Evolutionary conservation across 2,113 vertebrate species (phyloP).

Genomic region (Zeus faber): DNA sequence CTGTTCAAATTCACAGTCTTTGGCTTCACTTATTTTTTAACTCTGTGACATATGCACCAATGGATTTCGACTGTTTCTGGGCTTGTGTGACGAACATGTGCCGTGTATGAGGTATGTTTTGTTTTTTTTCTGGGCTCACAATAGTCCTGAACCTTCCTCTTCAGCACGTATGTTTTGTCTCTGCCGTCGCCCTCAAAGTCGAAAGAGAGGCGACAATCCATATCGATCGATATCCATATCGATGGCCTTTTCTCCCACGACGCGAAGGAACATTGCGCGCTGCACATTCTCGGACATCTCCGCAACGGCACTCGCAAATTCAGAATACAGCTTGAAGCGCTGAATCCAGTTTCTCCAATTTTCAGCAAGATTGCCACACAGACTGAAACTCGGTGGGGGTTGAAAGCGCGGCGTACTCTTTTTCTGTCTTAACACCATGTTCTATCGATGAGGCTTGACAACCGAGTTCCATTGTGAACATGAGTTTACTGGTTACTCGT

Average conservation of each 20-base stretch:
- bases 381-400: too few relatives aligned
- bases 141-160: conserved; percentile 6
- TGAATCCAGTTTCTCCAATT: not conserved
- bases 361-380: too few relatives aligned
- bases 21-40: conserved; percentile 23
- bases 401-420: too few relatives aligned
- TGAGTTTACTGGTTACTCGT: too few relatives aligned
- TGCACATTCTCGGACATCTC: too few relatives aligned
- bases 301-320: too few relatives aligned
- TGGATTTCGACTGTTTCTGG: not conserved
- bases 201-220: conserved; percentile 4
- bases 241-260: conserved; percentile 10
- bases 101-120: not conserved
- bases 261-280: not conserved
- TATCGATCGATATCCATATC: too few relatives aligned
- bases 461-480: too few relatives aligned
- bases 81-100: conserved; percentile 12
- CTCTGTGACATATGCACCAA: conserved; percentile 9
- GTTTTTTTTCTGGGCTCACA: too few relatives aligned
- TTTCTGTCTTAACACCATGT: too few relatives aligned
- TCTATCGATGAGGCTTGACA: too few relatives aligned
- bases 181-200: not conserved
- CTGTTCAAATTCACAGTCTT: conserved; percentile 16
- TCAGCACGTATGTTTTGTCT: conserved; percentile 3
- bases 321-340: not conserved